These are phyloP conservation scores for Drosophila willistoni DNA, from an alignment of 1,140 invertebrate genomes.

Conservation along the genomic window DNA sequence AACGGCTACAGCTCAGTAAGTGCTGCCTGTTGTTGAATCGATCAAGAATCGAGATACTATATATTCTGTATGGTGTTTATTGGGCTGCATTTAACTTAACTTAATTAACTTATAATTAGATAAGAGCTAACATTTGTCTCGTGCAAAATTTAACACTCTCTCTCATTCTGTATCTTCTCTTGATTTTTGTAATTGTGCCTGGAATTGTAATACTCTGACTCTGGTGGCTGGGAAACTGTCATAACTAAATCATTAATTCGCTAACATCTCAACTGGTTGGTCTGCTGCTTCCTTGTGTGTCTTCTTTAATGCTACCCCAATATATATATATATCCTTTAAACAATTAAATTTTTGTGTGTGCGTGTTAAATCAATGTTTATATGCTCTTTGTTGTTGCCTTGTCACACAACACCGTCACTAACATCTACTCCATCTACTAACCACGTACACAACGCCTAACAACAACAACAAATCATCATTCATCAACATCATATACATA, in stretches of 20 bases:
- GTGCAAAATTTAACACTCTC: constrained; percentile 37
- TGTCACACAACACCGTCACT: constrained; percentile 21
- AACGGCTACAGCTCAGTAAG: constrained; percentile 84
- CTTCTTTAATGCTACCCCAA: constrained; percentile 37
- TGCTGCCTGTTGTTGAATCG: constrained; percentile 46
- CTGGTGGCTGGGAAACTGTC: constrained; percentile 34
- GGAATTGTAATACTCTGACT: constrained; percentile 12
- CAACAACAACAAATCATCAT: constrained; percentile 34
- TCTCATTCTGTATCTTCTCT: constrained; percentile 2
- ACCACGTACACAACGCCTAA: constrained; percentile 20
- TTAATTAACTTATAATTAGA: background rate
- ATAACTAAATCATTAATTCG: constrained; percentile 43
- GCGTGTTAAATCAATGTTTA: constrained; percentile 35
- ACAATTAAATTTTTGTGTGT: constrained; percentile 32
- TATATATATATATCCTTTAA: background rate
- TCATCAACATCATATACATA: constrained; percentile 36
- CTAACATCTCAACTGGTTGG: constrained; percentile 67
- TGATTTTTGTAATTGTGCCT: background rate
- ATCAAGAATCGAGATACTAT: background rate
- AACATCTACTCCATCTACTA: constrained; percentile 26
- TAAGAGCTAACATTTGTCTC: background rate
- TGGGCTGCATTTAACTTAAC: constrained; percentile 1
- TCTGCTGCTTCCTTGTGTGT: constrained; percentile 70
- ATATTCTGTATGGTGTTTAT: background rate
- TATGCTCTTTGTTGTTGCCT: constrained; percentile 61